A percentile compares a stretch with the other conserved stretches of the same genome.
Evolutionary conservation across 2,113 vertebrate species (phyloP).

Genomic region (Piaya cayana): DNA sequence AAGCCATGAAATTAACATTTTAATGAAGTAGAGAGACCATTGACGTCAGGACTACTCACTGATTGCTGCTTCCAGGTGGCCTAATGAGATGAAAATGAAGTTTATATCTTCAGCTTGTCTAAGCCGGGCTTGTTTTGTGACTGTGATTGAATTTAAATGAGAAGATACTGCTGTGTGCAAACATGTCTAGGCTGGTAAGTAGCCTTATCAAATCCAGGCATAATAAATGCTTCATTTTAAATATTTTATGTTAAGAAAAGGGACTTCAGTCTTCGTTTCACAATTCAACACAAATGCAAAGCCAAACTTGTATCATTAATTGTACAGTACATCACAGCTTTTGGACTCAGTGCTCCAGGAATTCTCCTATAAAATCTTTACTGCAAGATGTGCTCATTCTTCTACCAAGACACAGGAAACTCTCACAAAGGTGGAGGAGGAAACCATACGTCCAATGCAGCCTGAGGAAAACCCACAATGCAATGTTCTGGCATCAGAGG

Average conservation of each 20-base stretch:
- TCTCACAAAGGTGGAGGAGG: neutral
- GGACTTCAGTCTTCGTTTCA: neutral
- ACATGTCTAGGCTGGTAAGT: conserved; percentile 76
- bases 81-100: conserved; percentile 83
- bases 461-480: neutral
- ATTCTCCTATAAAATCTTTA: conserved; percentile 9
- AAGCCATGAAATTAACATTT: conserved; percentile 82
- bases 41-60: conserved; percentile 76
- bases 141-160: conserved; percentile 82
- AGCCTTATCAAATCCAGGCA: conserved; percentile 64
- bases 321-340: neutral
- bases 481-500: neutral
- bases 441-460: conserved; percentile 3
- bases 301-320: neutral
- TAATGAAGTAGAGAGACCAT: conserved; percentile 80
- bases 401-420: neutral
- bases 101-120: conserved; percentile 79
- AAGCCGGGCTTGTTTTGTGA: conserved; percentile 76
- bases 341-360: neutral
- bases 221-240: conserved; percentile 67
- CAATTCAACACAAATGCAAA: neutral
- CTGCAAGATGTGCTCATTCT: neutral
- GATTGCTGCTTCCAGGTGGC: conserved; percentile 80
- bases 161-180: conserved; percentile 81
- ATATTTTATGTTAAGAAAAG: conserved; percentile 45